Conservation (phyloP, 2,888 invertebrate species). For the Drosophila lacicola region DNA sequence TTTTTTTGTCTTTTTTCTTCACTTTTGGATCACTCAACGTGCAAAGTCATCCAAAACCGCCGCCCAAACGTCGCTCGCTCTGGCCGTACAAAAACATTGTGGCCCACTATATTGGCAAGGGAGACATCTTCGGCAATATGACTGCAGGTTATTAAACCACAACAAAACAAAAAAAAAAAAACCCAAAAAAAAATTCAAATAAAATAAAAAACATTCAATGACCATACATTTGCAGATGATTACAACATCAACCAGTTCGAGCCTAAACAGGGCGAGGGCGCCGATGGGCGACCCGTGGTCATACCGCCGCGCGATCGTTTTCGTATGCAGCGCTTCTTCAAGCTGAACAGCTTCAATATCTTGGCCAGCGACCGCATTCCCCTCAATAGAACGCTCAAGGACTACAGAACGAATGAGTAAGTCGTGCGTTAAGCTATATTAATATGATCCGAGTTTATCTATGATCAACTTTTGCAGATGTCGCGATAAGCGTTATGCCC, state of each 20-base stretch:
- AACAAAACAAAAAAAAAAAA: constrained; percentile 54
- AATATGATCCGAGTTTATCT: neutral
- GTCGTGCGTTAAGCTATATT: constrained; percentile 16
- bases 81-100: constrained; percentile 87
- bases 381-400: constrained; percentile 92
- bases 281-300: constrained; percentile 92
- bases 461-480: constrained; percentile 86
- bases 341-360: constrained; percentile 94
- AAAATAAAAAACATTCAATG: constrained; percentile 38
- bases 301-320: constrained; percentile 91
- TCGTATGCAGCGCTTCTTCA: constrained; percentile 91
- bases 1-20: constrained; percentile 14
- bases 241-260: constrained; percentile 91
- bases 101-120: constrained; percentile 94
- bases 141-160: constrained; percentile 87
- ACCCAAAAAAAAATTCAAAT: constrained; percentile 12
- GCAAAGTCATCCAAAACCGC: constrained; percentile 82
- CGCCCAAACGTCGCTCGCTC: constrained; percentile 80
- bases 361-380: constrained; percentile 95
- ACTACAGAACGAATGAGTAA: constrained; percentile 93
- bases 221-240: constrained; percentile 79
- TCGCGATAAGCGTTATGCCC: constrained; percentile 86
- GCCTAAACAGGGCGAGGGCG: constrained; percentile 91
- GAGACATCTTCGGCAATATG: constrained; percentile 91
- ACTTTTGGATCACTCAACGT: constrained; percentile 54